These are phyloP conservation scores for Willowsia nigromaculata DNA, from an alignment of 2,888 invertebrate genomes.

Conservation along the genomic window DNA sequence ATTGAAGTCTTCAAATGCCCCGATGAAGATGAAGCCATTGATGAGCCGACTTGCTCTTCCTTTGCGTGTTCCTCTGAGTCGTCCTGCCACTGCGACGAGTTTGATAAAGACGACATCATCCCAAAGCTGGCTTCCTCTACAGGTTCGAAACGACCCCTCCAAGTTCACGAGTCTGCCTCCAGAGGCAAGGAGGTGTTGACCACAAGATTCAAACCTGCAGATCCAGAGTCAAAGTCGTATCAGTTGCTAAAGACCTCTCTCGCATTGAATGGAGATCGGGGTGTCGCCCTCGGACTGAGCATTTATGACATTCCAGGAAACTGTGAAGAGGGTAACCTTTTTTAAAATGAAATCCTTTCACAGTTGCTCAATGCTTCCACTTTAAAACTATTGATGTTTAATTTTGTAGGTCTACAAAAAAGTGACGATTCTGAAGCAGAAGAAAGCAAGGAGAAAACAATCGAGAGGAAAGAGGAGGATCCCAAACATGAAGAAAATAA, in stretches of 20 bases:
- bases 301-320: slow-evolving; percentile 77
- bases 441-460: not conserved
- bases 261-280: slow-evolving; percentile 73
- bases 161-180: slow-evolving; percentile 44
- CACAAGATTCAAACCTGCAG: slow-evolving; percentile 43
- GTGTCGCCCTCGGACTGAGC: slow-evolving; percentile 74
- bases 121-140: not conserved
- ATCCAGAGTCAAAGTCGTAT: not conserved
- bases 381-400: too few relatives aligned
- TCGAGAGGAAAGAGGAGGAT: not conserved
- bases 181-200: slow-evolving; percentile 39
- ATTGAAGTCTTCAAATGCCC: slow-evolving; percentile 66
- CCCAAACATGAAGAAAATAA: not conserved
- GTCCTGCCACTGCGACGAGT: slow-evolving; percentile 28
- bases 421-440: slow-evolving; percentile 44
- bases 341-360: too few relatives aligned
- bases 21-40: slow-evolving; percentile 28
- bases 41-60: not conserved
- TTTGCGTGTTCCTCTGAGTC: slow-evolving; percentile 7
- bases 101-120: slow-evolving; percentile 45
- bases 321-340: slow-evolving; percentile 72
- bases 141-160: not conserved
- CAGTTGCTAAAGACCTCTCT: slow-evolving; percentile 50
- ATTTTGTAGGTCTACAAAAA: slow-evolving; percentile 18
- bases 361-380: too few relatives aligned